phyloP scores from a whole-genome alignment of 2,888 invertebrate genomes.

The Amblyjoppa fuscipennis region DNA sequence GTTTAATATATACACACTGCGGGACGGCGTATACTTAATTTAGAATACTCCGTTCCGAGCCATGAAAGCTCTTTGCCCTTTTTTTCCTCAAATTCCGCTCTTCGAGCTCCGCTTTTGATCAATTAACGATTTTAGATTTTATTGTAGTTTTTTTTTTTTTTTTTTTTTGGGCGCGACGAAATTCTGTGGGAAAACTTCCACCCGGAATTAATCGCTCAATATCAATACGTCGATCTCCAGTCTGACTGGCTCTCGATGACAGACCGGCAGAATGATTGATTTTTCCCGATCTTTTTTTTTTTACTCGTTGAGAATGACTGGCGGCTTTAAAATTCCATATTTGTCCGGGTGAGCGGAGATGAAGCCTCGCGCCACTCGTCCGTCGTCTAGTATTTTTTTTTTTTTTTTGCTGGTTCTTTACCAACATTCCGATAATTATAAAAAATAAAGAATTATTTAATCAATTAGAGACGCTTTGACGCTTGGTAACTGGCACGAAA shows the following conservation, averaged over 20 bases:
- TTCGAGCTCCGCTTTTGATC: neutral
- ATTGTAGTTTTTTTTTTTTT: neutral
- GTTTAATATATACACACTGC: neutral
- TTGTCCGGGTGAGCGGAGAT: neutral
- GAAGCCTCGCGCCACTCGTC: neutral
- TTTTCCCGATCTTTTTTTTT: neutral
- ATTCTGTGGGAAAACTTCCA: constrained; percentile 13
- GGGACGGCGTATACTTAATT: neutral
- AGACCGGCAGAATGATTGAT: constrained; percentile 10
- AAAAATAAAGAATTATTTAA: neutral
- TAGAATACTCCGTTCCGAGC: neutral
- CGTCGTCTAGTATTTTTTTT: neutral
- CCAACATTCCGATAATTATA: neutral
- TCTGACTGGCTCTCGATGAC: neutral
- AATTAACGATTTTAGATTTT: neutral
- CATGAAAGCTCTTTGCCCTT: neutral
- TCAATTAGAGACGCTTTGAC: too few species aligned
- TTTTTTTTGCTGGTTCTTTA: neutral
- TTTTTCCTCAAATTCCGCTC: neutral
- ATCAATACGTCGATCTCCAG: neutral
- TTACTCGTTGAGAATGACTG: neutral
- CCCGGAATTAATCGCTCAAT: constrained; percentile 7
- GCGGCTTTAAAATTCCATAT: neutral
- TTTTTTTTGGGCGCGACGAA: neutral
- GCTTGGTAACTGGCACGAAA: too few species aligned